A percentile compares a stretch with the other conserved stretches of the same genome.
These are phyloP conservation scores for Meriones psammophilus DNA, from an alignment of 2,797 vertebrate genomes.

Conservation along the genomic window DNA sequence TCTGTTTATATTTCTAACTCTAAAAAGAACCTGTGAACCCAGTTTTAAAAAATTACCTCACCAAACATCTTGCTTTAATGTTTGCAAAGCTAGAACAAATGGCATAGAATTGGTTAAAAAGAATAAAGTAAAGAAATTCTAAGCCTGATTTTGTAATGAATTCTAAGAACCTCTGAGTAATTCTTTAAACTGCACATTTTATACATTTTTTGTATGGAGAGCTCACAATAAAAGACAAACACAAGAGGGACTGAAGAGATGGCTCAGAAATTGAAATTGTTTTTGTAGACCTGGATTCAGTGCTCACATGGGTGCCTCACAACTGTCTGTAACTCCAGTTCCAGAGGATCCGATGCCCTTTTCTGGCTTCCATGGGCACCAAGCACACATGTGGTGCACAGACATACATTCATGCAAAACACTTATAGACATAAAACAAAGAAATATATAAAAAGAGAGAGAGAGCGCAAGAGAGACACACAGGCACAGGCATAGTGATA, in stretches of 20 bases:
- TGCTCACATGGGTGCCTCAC: not conserved
- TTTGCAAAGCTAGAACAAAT: slow-evolving; percentile 18
- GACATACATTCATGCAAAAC: not conserved
- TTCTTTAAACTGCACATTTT: slow-evolving; percentile 14
- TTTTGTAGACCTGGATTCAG: not conserved
- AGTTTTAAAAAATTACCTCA: not conserved
- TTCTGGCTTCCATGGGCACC: not conserved
- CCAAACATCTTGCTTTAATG: not conserved
- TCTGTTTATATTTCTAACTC: not conserved
- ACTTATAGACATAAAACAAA: not conserved
- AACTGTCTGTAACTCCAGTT: not conserved
- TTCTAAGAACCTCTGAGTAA: not conserved
- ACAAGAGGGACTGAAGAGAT: not conserved
- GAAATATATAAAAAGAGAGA: not conserved
- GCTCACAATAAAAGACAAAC: not conserved
- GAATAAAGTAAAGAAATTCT: not conserved
- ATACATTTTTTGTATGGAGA: not conserved
- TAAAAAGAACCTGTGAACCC: not conserved
- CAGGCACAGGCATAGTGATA: too few species aligned
- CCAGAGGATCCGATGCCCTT: not conserved
- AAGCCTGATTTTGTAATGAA: not conserved
- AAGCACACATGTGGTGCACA: not conserved
- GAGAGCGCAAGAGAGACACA: too few species aligned
- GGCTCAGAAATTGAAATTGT: not conserved
- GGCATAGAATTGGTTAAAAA: not conserved